Percentiles rank a stretch among this genome's conserved stretches.
These are phyloP conservation scores for Ciona savignyi DNA, from an alignment of 23 tunicate genomes.

Conservation along the genomic window DNA sequence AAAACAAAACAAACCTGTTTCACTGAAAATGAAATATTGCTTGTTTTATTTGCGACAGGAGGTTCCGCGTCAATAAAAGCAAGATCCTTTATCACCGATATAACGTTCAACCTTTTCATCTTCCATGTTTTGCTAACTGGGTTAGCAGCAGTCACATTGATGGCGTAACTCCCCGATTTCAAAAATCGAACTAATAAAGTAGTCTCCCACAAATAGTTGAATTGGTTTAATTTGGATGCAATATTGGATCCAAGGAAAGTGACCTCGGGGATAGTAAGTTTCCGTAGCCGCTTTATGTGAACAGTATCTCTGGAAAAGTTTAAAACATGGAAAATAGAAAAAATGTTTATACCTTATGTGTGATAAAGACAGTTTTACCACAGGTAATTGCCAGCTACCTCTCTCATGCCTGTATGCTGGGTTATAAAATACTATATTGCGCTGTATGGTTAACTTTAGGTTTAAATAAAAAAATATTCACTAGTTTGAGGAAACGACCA, in stretches of 20 bases:
- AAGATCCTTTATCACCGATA: conserved; percentile 14
- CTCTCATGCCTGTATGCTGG: too few relatives aligned
- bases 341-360: neutral
- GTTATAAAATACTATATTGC: too few relatives aligned
- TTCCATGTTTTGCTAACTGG: conserved; percentile 7
- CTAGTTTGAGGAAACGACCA: too few relatives aligned
- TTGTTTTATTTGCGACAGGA: conserved; percentile 40
- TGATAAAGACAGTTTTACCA: too few relatives aligned
- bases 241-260: neutral
- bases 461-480: too few relatives aligned
- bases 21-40: conserved; percentile 37
- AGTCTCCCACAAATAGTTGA: conserved; percentile 5
- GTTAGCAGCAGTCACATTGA: conserved; percentile 12
- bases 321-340: neutral
- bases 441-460: too few relatives aligned
- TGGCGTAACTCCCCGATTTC: conserved; percentile 2
- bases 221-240: neutral
- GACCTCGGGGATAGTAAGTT: conserved; percentile 15
- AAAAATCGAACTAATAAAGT: conserved; percentile 13
- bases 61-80: conserved; percentile 32
- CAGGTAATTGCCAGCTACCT: too few relatives aligned
- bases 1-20: too few relatives aligned
- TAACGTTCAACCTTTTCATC: neutral
- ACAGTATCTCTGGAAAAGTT: neutral
- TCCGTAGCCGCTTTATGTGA: conserved; percentile 12